Base-by-base conservation (phyloP, 2,888 invertebrate species). In the Digitonthophagus gazella region DNA sequence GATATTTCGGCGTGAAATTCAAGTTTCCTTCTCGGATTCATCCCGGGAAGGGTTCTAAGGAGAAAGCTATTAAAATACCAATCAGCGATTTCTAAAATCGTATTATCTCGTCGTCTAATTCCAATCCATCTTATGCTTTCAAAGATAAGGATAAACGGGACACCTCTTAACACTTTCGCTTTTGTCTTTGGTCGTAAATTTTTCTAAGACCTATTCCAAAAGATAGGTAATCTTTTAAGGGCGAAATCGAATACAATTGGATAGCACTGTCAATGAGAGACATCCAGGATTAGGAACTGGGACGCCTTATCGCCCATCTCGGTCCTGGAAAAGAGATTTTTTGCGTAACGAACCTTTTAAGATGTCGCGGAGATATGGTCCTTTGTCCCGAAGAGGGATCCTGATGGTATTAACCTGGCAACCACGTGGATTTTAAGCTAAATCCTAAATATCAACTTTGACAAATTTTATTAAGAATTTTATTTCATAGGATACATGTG, bases 191-290 rank as follows among this genome's bases (percentile, higher is more conserved):
- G n/a, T n/a, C 61, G 61, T 61, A 61, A 61, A 61, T 61, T 61
- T 61, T 20, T 61, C 19, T 18, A 20, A 61, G 20, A 61, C 18
- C 20, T 19, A 20, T 18, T 15, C 18, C n/a, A 44, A 11, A 18
- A 18, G 61, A 61, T 18, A 61, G 66, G 68, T 69, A 69, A 69
- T 69, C 68, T 69, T 61, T 58, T 65, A 65, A 44, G 28, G 68
- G 65, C 65, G 65, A 66, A 69, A 66, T 69, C 68, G 68, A 61
- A 61, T 61, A 69, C 68, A 69, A 69, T 69, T 65, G 68, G 68
- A 69, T 61, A 61, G 65, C 65, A 19, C 68, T 69, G 68, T 69
- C 68, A 65, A 69, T 69, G 65, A 55, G 65, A 54, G 28, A 44
- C 28, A 61, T 65, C n/a, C 63, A 58, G 65, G 68, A 69, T 69